Conservation (phyloP, 2,888 invertebrate species). For the Dicyrtoma fusca region DNA sequence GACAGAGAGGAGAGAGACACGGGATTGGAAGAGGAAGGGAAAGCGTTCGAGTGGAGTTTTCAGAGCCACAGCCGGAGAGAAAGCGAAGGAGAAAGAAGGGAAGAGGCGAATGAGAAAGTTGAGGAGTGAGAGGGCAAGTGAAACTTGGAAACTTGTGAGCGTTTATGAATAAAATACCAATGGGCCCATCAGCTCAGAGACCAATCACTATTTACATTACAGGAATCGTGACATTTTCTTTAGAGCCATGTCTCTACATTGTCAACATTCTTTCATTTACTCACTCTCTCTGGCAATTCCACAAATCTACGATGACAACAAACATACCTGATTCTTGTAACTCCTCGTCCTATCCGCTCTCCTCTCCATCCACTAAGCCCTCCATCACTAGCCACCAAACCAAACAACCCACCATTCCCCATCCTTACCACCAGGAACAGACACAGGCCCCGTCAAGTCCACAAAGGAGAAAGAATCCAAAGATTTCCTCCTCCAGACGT, state of each 20-base stretch:
- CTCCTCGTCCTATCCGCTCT: not conserved
- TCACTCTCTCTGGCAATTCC: conserved; percentile 11
- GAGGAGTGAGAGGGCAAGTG: conserved; percentile 2
- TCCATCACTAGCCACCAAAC: not conserved
- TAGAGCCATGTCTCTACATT: conserved; percentile 24
- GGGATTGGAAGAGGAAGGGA: not conserved
- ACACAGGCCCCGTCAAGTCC: not conserved
- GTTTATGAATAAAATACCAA: conserved; percentile 25
- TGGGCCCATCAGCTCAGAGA: conserved; percentile 14
- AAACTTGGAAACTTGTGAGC: conserved; percentile 1
- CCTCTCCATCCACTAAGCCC: not conserved
- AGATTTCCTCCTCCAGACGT: not conserved
- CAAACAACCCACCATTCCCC: not conserved
- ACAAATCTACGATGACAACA: conserved; percentile 17
- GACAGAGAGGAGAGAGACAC: not conserved
- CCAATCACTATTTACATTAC: conserved; percentile 19
- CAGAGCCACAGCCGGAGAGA: not conserved
- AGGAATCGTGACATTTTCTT: conserved; percentile 29
- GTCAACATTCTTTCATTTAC: not conserved
- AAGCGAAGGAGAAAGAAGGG: not conserved
- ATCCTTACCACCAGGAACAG: not conserved
- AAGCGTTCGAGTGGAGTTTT: not conserved
- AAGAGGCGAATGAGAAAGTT: not conserved
- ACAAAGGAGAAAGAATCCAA: not conserved
- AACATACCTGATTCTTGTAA: not conserved